Conservation (phyloP, 2,113 vertebrate genomes). For the Scomber scombrus region DNA sequence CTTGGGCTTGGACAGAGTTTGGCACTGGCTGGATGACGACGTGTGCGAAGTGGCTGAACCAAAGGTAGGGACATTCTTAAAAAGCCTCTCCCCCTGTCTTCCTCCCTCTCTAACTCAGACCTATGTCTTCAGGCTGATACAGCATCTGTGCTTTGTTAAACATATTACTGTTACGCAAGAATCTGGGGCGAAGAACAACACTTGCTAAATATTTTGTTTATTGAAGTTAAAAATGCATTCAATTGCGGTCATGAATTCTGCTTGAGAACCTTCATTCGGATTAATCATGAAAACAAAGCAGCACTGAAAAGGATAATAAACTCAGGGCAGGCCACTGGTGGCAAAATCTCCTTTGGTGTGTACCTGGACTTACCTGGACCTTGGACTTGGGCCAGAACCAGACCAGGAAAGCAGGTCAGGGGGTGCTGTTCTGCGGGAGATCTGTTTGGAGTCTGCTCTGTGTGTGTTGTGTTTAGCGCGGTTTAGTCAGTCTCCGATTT, state of each 20-base stretch:
- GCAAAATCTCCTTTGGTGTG: constrained; percentile 52
- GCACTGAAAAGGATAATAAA: constrained; percentile 66
- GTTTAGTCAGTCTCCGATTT: constrained; percentile 79
- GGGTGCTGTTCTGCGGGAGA: constrained; percentile 72
- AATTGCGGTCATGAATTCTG: constrained; percentile 59
- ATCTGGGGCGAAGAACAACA: constrained; percentile 75
- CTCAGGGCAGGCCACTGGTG: constrained; percentile 29
- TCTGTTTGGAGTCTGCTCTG: constrained; percentile 71
- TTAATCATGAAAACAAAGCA: constrained; percentile 70
- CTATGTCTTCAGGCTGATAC: constrained; percentile 75
- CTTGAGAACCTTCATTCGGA: constrained; percentile 58
- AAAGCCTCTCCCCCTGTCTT: constrained; percentile 48
- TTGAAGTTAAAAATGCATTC: constrained; percentile 76
- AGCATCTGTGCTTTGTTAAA: constrained; percentile 82
- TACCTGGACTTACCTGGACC: too few species aligned
- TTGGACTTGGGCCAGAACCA: constrained; percentile 56
- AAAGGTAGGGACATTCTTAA: constrained; percentile 65
- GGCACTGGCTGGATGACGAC: constrained; percentile 17
- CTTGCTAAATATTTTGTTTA: constrained; percentile 79
- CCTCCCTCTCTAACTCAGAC: constrained; percentile 65
- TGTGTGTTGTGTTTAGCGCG: constrained; percentile 75
- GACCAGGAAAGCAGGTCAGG: constrained; percentile 70
- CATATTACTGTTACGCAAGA: constrained; percentile 79
- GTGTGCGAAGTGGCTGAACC: constrained; percentile 34
- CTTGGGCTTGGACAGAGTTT: constrained; percentile 21